Percentiles rank a stretch among this genome's conserved stretches.
phyloP scores from a whole-genome alignment of 2,888 invertebrate genomes.

The Melieria omissa region DNA sequence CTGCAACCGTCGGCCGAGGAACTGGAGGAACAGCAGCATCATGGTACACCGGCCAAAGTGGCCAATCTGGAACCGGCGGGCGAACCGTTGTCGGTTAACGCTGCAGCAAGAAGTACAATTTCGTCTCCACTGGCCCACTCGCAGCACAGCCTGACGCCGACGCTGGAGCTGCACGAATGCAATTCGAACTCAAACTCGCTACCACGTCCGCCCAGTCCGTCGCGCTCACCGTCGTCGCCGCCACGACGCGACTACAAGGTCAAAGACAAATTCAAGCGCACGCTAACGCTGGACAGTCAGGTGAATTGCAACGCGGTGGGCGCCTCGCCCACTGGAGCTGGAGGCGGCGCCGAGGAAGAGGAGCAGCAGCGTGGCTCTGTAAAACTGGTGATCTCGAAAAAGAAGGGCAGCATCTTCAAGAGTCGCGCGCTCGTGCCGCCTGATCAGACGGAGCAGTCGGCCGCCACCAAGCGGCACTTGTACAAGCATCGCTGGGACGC shows the following conservation, averaged over 20 bases:
- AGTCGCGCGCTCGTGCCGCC: conserved; percentile 75
- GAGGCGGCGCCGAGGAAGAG: conserved; percentile 55
- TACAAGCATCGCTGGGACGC: conserved; percentile 93
- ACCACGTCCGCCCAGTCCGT: conserved; percentile 43
- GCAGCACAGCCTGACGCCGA: conserved; percentile 38
- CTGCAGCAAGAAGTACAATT: background rate
- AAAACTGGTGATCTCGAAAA: conserved; percentile 80
- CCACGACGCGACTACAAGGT: conserved; percentile 63
- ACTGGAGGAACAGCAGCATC: conserved; percentile 39
- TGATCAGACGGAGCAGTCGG: conserved; percentile 62
- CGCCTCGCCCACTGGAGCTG: conserved; percentile 41
- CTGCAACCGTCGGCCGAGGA: conserved; percentile 48
- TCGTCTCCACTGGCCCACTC: conserved; percentile 34
- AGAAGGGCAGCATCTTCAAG: conserved; percentile 91
- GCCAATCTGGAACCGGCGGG: conserved; percentile 41
- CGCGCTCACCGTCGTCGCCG: conserved; percentile 52
- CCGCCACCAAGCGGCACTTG: conserved; percentile 79
- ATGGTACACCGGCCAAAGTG: conserved; percentile 51
- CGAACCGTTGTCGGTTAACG: conserved; percentile 1
- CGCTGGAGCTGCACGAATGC: conserved; percentile 45
- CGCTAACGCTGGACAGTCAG: conserved; percentile 60
- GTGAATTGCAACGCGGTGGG: conserved; percentile 49
- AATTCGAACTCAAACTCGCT: conserved; percentile 52
- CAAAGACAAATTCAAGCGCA: conserved; percentile 65
- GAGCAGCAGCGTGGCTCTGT: conserved; percentile 68